Conservation (phyloP, 2,888 invertebrate species). For the Xestia c-nigrum region DNA sequence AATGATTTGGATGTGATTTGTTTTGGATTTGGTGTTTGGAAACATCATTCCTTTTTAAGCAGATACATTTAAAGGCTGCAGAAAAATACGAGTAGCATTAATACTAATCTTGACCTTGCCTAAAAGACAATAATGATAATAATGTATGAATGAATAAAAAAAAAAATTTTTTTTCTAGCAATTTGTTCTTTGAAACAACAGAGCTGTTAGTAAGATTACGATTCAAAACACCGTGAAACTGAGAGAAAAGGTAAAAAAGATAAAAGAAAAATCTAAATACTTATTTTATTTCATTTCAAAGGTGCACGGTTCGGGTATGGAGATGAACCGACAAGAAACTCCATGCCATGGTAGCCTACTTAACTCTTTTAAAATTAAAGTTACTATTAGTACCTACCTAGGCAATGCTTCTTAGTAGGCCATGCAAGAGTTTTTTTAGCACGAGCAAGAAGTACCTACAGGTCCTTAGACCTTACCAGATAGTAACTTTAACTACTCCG, state of each 20-base stretch:
- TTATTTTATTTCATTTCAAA: no score
- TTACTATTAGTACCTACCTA: no score
- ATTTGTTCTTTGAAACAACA: background rate
- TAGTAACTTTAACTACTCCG: conserved; percentile 11
- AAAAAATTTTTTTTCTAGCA: background rate
- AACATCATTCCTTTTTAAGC: background rate
- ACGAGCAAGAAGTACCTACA: background rate
- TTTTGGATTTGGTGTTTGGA: no score
- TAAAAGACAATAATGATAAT: background rate
- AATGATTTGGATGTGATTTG: background rate
- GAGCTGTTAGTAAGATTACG: background rate
- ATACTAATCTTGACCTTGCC: background rate
- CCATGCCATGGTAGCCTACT: no score
- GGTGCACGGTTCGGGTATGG: no score
- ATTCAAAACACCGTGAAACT: background rate
- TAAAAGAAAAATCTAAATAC: no score
- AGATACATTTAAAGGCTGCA: background rate
- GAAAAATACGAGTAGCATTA: background rate
- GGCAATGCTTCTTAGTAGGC: background rate
- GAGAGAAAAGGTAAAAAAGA: no score
- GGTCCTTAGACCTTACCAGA: conserved; percentile 3
- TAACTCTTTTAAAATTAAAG: no score
- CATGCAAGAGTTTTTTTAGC: background rate
- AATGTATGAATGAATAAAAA: background rate
- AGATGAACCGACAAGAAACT: no score